A percentile compares a stretch with the other conserved stretches of the same genome.
These are phyloP conservation scores for Dermolepida albohirtum DNA, from an alignment of 2,888 invertebrate genomes.

Conservation along the genomic window DNA sequence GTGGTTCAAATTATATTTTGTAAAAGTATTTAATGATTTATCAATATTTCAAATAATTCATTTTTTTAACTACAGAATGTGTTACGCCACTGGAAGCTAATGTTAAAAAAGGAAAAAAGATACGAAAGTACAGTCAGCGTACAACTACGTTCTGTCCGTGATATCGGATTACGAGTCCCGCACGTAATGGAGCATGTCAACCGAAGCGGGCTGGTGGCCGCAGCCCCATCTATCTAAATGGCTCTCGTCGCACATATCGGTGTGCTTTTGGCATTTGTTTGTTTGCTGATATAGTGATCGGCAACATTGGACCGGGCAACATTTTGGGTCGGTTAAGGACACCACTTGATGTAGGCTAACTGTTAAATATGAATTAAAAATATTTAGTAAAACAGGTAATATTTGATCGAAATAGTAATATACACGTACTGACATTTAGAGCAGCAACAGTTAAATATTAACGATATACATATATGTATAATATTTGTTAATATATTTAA, in stretches of 20 bases:
- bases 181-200: slow-evolving; percentile 57
- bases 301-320: slow-evolving; percentile 27
- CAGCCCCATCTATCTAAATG: slow-evolving; percentile 55
- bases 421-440: no score
- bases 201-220: slow-evolving; percentile 52
- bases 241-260: slow-evolving; percentile 53
- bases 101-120: slow-evolving; percentile 26
- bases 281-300: slow-evolving; percentile 51
- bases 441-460: no score
- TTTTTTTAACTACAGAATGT: not conserved
- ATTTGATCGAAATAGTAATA: no score
- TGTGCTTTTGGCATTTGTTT: slow-evolving; percentile 53
- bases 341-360: no score
- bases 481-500: no score
- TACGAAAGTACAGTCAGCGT: slow-evolving; percentile 37
- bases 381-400: no score
- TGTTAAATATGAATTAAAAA: no score
- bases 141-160: slow-evolving; percentile 47
- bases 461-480: no score
- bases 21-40: no score
- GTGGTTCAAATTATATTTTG: no score
- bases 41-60: no score
- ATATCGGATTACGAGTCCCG: slow-evolving; percentile 55
- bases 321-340: no score
- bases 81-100: slow-evolving; percentile 19